Evolutionary conservation across 2,113 vertebrate species (phyloP).

Genomic region (Protobothrops mucrosquamatus): DNA sequence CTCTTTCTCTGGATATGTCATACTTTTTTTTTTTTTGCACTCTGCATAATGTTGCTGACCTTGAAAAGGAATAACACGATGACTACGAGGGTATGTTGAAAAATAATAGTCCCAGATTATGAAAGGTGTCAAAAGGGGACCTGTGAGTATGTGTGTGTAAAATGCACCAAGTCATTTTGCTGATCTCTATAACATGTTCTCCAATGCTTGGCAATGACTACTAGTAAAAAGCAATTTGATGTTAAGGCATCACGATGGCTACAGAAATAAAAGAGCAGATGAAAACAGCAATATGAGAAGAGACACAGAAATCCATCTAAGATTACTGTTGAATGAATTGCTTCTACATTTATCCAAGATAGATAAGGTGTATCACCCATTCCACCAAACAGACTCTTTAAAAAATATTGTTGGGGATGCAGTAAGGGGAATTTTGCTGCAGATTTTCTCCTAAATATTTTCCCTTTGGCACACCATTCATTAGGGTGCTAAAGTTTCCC

Average conservation of each 20-base stretch:
- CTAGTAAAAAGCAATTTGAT: background rate
- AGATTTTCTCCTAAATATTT: background rate
- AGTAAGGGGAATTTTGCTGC: background rate
- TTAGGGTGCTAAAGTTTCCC: background rate
- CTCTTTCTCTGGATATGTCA: background rate
- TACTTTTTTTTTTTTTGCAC: background rate
- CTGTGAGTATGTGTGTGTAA: background rate
- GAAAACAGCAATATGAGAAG: background rate
- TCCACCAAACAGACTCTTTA: background rate
- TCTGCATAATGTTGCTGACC: background rate
- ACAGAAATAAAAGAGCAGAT: background rate
- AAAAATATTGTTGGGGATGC: background rate
- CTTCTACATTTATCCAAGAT: background rate
- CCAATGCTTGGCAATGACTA: background rate
- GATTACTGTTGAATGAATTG: background rate
- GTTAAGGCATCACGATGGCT: background rate
- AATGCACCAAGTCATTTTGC: background rate
- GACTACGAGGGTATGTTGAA: background rate
- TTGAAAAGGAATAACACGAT: background rate
- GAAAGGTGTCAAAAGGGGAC: background rate
- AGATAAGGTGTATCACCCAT: background rate
- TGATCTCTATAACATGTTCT: background rate
- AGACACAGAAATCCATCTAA: background rate
- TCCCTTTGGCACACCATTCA: background rate
- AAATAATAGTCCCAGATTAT: background rate